Percentiles rank a stretch among this genome's conserved stretches.
Evolutionary conservation across 1,140 invertebrate species (phyloP).

Genomic region (Leptopilina boulardi): DNA sequence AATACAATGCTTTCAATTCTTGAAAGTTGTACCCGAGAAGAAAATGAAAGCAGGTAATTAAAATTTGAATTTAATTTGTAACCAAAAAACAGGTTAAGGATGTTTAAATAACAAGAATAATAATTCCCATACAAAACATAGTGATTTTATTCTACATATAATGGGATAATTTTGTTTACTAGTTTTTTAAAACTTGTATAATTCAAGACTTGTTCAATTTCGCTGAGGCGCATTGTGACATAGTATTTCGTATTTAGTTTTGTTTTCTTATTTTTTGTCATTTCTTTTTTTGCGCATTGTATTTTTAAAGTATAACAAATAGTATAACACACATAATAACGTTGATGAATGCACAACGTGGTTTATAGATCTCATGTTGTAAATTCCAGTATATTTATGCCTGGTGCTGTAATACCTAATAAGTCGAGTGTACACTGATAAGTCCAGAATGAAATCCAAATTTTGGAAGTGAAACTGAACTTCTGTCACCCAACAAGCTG

Average conservation of each 20-base stretch:
- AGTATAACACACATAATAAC: constrained; percentile 68
- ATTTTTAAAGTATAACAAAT: constrained; percentile 51
- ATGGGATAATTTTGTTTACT: constrained; percentile 69
- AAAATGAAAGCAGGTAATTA: too few species aligned
- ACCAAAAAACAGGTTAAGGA: constrained; percentile 23
- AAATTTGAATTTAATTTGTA: not conserved
- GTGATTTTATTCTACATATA: constrained; percentile 76
- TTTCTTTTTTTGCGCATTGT: constrained; percentile 39
- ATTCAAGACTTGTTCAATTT: constrained; percentile 49
- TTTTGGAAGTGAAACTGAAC: constrained; percentile 55
- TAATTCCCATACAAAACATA: constrained; percentile 75
- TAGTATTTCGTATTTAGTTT: constrained; percentile 52
- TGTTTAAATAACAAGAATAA: constrained; percentile 40
- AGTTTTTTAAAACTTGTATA: constrained; percentile 53
- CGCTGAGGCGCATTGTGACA: constrained; percentile 51
- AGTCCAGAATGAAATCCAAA: constrained; percentile 51
- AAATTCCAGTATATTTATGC: constrained; percentile 53
- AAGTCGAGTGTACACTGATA: constrained; percentile 49
- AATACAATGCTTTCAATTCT: too few species aligned
- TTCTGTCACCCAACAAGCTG: constrained; percentile 55
- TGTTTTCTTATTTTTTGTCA: constrained; percentile 44
- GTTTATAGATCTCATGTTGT: constrained; percentile 57
- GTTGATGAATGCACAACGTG: constrained; percentile 55
- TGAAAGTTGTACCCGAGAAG: too few species aligned
- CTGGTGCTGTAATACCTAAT: constrained; percentile 56